These are phyloP conservation scores for Porites lutea DNA, from an alignment of 64 coral and sea anemone genomes.

Conservation along the genomic window DNA sequence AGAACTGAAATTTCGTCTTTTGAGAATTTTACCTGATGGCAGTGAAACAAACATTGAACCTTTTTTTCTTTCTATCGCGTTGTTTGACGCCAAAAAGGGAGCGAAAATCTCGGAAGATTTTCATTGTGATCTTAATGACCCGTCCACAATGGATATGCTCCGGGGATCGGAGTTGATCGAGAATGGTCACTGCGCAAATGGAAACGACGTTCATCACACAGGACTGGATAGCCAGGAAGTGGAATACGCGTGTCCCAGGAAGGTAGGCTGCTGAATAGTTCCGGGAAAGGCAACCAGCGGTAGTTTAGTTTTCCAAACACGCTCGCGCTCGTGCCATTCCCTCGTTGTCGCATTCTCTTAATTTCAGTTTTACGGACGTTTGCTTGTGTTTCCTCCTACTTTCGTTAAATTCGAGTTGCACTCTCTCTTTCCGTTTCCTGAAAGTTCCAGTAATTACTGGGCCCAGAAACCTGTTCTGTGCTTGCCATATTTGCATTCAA, in stretches of 20 bases:
- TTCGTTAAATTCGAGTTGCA: too few species aligned
- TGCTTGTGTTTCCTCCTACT: too few species aligned
- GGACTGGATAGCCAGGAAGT: slow-evolving; percentile 42
- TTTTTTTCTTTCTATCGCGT: slow-evolving; percentile 90
- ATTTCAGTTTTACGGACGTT: too few species aligned
- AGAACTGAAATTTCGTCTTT: slow-evolving; percentile 93
- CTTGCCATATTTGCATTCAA: too few species aligned
- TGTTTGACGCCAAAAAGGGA: slow-evolving; percentile 95
- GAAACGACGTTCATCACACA: slow-evolving; percentile 7
- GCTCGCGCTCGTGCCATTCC: background rate
- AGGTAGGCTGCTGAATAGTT: slow-evolving; percentile 35
- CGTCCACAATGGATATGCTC: slow-evolving; percentile 77
- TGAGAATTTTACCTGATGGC: slow-evolving; percentile 61
- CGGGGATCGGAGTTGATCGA: slow-evolving; percentile 73
- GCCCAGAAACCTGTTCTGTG: too few species aligned
- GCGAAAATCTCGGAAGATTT: slow-evolving; percentile 93
- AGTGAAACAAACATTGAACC: slow-evolving; percentile 88
- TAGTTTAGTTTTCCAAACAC: background rate
- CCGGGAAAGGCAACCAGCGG: background rate
- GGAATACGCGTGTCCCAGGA: slow-evolving; percentile 73
- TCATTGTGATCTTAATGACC: slow-evolving; percentile 88
- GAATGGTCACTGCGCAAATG: slow-evolving; percentile 83
- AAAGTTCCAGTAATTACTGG: too few species aligned
- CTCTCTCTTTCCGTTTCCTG: too few species aligned
- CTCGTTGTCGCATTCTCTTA: too few species aligned